Conservation (phyloP, 2,888 invertebrate species). For the Lepidocyrtoides sp. region DNA sequence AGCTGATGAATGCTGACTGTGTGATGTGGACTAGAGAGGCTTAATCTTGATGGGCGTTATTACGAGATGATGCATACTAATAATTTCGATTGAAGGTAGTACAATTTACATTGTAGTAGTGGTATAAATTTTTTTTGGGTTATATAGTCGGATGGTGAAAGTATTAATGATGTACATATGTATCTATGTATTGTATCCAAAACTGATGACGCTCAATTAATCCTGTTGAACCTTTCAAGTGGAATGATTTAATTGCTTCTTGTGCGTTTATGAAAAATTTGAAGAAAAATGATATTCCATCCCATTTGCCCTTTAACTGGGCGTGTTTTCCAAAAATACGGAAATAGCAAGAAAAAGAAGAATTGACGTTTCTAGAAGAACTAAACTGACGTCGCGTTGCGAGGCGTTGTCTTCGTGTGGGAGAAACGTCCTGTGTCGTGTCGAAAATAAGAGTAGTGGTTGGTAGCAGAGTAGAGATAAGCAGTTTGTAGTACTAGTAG, state of each 20-base stretch:
- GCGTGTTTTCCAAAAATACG: neutral
- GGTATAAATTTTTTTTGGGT: neutral
- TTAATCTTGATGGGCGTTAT: constrained; percentile 13
- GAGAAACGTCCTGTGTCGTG: neutral
- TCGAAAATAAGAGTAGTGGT: neutral
- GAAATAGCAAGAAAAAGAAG: constrained; percentile 15
- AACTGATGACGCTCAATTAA: neutral
- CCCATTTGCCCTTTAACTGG: neutral
- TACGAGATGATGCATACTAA: neutral
- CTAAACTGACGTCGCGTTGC: constrained; percentile 3
- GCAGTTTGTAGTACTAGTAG: constrained; percentile 40
- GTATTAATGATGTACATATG: too few relatives aligned
- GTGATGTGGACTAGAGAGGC: neutral
- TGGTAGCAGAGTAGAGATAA: neutral
- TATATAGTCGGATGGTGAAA: too few relatives aligned
- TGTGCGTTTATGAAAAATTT: neutral
- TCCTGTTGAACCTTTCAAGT: neutral
- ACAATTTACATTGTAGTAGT: neutral
- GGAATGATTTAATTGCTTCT: constrained; percentile 6
- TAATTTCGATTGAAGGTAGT: neutral
- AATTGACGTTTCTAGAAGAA: neutral
- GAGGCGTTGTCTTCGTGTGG: constrained; percentile 16
- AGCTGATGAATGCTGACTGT: constrained; percentile 13
- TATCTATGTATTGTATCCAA: neutral
- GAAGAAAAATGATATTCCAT: neutral